phyloP scores from a whole-genome alignment of 2,888 invertebrate species.

The Scelioninae gen. 2 region DNA sequence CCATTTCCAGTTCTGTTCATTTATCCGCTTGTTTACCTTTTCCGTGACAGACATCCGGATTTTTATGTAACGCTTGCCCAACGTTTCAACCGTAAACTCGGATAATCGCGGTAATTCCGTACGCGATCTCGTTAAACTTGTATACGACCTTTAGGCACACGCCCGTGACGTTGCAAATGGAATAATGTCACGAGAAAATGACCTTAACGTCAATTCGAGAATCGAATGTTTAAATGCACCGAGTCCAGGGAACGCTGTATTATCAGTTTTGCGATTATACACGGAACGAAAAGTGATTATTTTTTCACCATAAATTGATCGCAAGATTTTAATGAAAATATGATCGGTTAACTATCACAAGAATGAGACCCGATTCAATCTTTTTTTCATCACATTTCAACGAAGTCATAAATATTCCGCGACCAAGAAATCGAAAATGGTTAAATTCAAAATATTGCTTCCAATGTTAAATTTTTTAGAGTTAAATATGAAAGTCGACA shows the following conservation, averaged over 20 bases:
- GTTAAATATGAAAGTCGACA: no score
- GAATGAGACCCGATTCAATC: no score
- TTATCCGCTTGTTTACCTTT: not conserved
- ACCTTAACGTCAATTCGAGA: conserved; percentile 54
- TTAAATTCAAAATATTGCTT: no score
- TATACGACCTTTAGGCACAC: conserved; percentile 48
- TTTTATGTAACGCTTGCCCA: conserved; percentile 10
- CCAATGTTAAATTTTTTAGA: no score
- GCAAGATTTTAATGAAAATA: no score
- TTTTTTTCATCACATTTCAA: no score
- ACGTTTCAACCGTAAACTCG: conserved; percentile 37
- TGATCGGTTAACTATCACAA: no score
- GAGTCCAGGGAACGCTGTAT: not conserved
- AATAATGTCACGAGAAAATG: conserved; percentile 56
- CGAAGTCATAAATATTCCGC: no score
- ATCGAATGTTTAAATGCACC: conserved; percentile 6
- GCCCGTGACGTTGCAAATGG: conserved; percentile 48
- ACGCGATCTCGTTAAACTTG: conserved; percentile 53
- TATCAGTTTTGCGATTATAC: not conserved
- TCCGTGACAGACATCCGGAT: conserved; percentile 1
- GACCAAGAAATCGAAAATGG: no score
- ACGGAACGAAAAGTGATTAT: no score
- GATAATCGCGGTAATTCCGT: conserved; percentile 45
- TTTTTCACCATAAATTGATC: no score
- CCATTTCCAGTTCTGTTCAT: not conserved